Conservation (phyloP, 2,113 vertebrate species). For the Epinephelus fuscoguttatus region DNA sequence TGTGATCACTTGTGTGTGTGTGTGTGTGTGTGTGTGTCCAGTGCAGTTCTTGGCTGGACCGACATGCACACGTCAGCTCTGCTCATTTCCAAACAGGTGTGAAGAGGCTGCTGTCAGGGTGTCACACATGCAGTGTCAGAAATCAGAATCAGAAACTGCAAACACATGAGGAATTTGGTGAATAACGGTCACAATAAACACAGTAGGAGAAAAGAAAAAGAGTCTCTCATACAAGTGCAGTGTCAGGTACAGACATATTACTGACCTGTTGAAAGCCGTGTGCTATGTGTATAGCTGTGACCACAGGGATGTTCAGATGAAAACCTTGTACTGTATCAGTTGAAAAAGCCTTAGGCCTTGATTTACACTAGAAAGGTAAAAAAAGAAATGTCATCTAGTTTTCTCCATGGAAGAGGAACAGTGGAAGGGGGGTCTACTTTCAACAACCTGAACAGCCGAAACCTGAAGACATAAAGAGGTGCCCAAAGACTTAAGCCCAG, state of each 20-base stretch:
- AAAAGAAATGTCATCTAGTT: too few species aligned
- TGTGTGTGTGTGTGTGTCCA: background rate
- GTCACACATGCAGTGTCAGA: constrained; percentile 8
- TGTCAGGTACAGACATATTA: background rate
- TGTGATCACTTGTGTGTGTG: background rate
- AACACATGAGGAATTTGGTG: background rate
- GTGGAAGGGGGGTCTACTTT: too few species aligned
- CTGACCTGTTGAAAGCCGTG: constrained; percentile 6
- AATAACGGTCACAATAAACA: background rate
- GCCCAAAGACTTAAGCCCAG: too few species aligned
- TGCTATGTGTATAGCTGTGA: background rate
- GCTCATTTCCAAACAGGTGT: constrained; percentile 59
- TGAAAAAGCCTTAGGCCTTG: background rate
- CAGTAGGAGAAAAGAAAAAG: too few species aligned
- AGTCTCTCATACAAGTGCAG: background rate
- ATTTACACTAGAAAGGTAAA: background rate
- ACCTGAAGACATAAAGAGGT: background rate
- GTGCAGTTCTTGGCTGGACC: background rate
- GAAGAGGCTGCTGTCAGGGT: constrained; percentile 45
- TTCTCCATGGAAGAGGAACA: too few species aligned
- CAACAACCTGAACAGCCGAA: background rate
- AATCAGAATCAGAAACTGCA: background rate
- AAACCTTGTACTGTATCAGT: background rate
- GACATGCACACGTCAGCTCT: constrained; percentile 34
- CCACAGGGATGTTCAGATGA: background rate